These are phyloP conservation scores for Drosophila triauraria DNA, from an alignment of 1,140 invertebrate species.

Conservation along the genomic window DNA sequence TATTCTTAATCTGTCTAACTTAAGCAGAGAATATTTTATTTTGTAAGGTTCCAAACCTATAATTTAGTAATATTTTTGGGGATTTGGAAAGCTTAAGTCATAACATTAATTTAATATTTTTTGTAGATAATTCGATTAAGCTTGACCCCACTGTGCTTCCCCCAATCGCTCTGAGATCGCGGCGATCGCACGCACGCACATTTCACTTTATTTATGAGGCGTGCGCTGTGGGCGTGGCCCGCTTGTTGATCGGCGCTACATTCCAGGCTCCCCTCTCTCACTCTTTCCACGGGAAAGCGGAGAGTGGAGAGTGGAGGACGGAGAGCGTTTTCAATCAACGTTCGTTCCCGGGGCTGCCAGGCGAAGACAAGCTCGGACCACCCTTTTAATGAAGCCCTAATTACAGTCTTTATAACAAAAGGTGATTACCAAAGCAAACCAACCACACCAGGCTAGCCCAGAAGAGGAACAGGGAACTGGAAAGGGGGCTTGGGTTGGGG, in stretches of 20 bases:
- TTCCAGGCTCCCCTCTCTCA: constrained; percentile 22
- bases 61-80: too few relatives aligned
- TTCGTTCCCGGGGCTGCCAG: constrained; percentile 62
- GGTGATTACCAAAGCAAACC: constrained; percentile 83
- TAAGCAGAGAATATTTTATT: background rate
- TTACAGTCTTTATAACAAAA: constrained; percentile 84
- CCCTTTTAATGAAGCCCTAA: constrained; percentile 83
- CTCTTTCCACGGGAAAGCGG: background rate
- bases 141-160: constrained; percentile 49
- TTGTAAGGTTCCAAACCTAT: background rate
- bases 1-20: background rate
- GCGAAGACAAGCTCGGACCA: constrained; percentile 81
- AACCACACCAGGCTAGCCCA: constrained; percentile 54
- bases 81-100: too few relatives aligned
- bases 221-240: constrained; percentile 77
- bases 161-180: constrained; percentile 9
- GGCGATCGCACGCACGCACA: constrained; percentile 66
- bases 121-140: background rate
- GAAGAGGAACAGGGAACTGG: background rate
- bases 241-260: constrained; percentile 82
- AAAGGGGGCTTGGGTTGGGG: constrained; percentile 1
- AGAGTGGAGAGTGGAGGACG: background rate
- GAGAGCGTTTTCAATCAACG: constrained; percentile 76
- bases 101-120: background rate
- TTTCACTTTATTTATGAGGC: constrained; percentile 81